Evolutionary conservation across 2,888 invertebrate genomes (phyloP).

Genomic region (Lasioglossum vierecki): DNA sequence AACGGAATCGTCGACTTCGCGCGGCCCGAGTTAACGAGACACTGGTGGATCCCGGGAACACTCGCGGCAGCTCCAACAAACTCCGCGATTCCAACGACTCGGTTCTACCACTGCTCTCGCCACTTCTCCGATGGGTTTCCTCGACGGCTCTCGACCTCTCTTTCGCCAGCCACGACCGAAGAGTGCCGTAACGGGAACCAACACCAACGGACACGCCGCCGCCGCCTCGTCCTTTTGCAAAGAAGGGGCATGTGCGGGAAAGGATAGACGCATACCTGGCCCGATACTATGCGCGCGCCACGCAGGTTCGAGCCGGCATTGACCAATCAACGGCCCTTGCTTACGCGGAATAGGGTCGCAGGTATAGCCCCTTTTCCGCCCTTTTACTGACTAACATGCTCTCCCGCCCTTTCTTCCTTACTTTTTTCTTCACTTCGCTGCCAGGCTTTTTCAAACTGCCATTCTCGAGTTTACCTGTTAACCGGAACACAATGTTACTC

Average conservation of each 20-base stretch:
- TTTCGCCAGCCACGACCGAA: constrained; percentile 40
- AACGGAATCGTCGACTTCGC: constrained; percentile 47
- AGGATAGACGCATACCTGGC: constrained; percentile 53
- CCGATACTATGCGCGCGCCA: constrained; percentile 43
- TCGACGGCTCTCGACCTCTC: constrained; percentile 42
- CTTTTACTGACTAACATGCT: constrained; percentile 15
- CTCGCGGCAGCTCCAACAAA: constrained; percentile 11
- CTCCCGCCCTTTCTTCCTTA: not conserved
- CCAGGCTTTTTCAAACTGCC: not conserved
- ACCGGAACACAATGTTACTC: not conserved
- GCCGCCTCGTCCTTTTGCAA: constrained; percentile 52
- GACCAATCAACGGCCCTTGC: constrained; percentile 44
- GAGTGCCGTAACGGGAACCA: constrained; percentile 61
- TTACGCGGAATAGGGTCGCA: constrained; percentile 28
- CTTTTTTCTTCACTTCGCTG: not conserved
- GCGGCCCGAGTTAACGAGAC: constrained; percentile 22
- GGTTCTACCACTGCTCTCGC: not conserved
- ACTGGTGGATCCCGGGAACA: constrained; percentile 13
- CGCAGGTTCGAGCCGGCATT: constrained; percentile 48
- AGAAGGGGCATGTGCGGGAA: constrained; percentile 58
- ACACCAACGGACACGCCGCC: constrained; percentile 30
- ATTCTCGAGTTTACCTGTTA: constrained; percentile 3
- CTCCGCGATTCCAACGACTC: constrained; percentile 12
- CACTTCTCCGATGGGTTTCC: not conserved
- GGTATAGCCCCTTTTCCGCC: constrained; percentile 28